Conservation (phyloP, 2,113 vertebrate genomes). For the Psilopogon haemacephalus region DNA sequence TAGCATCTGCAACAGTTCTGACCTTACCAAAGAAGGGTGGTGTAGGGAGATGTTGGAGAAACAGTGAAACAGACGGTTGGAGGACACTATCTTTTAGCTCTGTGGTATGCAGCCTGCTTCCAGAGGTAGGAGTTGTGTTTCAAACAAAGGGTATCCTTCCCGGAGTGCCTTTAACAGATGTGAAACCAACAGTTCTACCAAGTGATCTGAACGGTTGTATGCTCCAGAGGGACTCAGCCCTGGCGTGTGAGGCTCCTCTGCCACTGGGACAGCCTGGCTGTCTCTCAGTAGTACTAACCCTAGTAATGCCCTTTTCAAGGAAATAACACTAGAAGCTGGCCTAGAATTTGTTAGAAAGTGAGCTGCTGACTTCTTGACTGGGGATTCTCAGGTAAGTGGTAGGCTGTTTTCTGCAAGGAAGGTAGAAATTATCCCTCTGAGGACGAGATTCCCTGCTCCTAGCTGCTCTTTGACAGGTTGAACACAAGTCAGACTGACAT, state of each 20-base stretch:
- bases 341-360: neutral
- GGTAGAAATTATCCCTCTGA: neutral
- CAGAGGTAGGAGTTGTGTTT: neutral
- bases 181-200: neutral
- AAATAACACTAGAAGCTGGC: neutral
- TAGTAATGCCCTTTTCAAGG: neutral
- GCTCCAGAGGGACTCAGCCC: neutral
- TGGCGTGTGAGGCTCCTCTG: neutral
- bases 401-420: neutral
- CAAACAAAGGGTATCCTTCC: neutral
- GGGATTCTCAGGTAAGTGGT: neutral
- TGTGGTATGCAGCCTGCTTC: neutral
- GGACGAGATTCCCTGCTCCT: neutral
- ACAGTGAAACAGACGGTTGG: conserved; percentile 43
- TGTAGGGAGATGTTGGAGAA: conserved; percentile 57
- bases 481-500: conserved; percentile 8
- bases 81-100: neutral
- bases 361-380: neutral
- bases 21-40: conserved; percentile 16
- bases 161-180: neutral
- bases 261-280: neutral
- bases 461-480: neutral
- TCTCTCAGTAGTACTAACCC: neutral
- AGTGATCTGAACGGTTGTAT: neutral
- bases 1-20: conserved; percentile 69